These are phyloP conservation scores for Zele albiditarsus DNA, from an alignment of 2,888 invertebrate genomes.

Conservation along the genomic window DNA sequence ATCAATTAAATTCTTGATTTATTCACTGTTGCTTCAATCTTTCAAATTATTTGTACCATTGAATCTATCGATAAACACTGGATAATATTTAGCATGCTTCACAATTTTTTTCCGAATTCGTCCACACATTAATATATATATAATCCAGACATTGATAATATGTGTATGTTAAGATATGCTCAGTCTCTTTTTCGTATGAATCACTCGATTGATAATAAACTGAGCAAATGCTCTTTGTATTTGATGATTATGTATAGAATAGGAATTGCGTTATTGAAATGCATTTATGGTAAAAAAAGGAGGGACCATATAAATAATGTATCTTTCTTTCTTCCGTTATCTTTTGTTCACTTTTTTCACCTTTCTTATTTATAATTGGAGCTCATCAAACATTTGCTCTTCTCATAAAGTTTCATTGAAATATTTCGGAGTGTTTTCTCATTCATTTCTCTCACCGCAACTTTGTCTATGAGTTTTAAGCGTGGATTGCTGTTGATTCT, in stretches of 20 bases:
- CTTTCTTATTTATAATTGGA: neutral
- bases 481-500: neutral
- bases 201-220: conserved; percentile 23
- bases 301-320: conserved; percentile 1
- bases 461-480: neutral
- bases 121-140: neutral
- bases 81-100: conserved; percentile 33
- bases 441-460: neutral
- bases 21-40: conserved; percentile 8
- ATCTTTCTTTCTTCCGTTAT: neutral
- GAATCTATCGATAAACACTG: conserved; percentile 18
- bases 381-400: neutral
- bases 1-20: neutral
- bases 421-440: conserved; percentile 22
- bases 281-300: conserved; percentile 11
- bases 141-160: neutral
- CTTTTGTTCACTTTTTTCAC: neutral
- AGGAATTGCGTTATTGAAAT: conserved; percentile 28
- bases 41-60: conserved; percentile 17
- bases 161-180: conserved; percentile 14
- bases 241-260: conserved; percentile 27
- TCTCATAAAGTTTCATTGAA: neutral
- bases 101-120: conserved; percentile 4
- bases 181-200: conserved; percentile 24
- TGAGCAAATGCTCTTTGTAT: conserved; percentile 34